Base-by-base conservation (phyloP, 2,797 vertebrate species). In the Takifugu rubripes region DNA sequence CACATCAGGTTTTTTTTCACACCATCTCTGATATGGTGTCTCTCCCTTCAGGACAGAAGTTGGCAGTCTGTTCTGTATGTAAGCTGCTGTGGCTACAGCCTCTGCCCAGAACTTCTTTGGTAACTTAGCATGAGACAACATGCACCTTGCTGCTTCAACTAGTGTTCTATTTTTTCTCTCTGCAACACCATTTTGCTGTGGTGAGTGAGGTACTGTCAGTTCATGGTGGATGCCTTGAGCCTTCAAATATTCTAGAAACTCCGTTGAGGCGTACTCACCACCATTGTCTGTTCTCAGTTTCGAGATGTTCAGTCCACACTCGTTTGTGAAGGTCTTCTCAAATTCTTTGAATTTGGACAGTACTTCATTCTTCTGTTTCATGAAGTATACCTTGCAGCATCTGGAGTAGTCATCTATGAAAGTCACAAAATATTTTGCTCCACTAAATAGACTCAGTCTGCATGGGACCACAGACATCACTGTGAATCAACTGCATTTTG, bases 221-320 rank as follows among this genome's bases (percentile, higher is more conserved):
- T 77, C 72, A 67, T 78, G 70, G 5, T 74, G 76, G 44, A 79
- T 79, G 2, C 69, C 67, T 67, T 74, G 67, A 67, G 49, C 42
- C 9, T 77, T 77, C 52, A 75, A 57, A 14, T 81, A 75, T 53
- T 75, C 52, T 65, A 75, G 57, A 62, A 83, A 76, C 42, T 71
- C 63, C n/a, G n/a, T n/a, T n/a, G n/a, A n/a, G n/a, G n/a, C n/a
- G n/a, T n/a, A n/a, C n/a, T n/a, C n/a, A n/a, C n/a, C n/a, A n/a
- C n/a, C n/a, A n/a, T n/a, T n/a, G n/a, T n/a, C n/a, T n/a, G n/a
- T n/a, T n/a, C n/a, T n/a, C n/a, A n/a, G n/a, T n/a, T n/a, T n/a
- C n/a, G n/a, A n/a, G n/a, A n/a, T n/a, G n/a, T n/a, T n/a, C n/a
- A n/a, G n/a, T n/a, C n/a, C n/a, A n/a, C n/a, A n/a, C n/a, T n/a